A percentile compares a stretch with the other conserved stretches of the same genome.
Conservation (phyloP, 1,140 invertebrate genomes). For the Drepana arcuata region DNA sequence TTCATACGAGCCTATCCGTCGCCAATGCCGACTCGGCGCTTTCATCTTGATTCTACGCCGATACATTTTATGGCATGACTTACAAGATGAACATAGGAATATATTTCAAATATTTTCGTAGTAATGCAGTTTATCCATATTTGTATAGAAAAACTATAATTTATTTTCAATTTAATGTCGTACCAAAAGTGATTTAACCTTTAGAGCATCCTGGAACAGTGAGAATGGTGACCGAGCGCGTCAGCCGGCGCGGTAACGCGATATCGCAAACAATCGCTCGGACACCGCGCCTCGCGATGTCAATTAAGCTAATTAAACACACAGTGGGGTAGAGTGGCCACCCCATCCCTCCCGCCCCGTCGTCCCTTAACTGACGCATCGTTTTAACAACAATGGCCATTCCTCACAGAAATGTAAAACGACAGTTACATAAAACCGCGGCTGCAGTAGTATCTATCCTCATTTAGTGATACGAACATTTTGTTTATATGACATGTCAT, state of each 20-base stretch:
- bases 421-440: constrained; percentile 10
- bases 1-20: constrained; percentile 17
- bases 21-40: constrained; percentile 10
- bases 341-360: constrained; percentile 21
- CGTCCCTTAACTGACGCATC: constrained; percentile 48
- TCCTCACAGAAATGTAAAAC: constrained; percentile 29
- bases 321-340: constrained; percentile 45
- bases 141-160: too few species aligned
- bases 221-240: constrained; percentile 4
- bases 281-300: constrained; percentile 66
- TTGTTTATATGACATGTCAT: too few species aligned
- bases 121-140: too few species aligned
- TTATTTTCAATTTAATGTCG: constrained; percentile 1
- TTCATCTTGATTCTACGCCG: too few species aligned
- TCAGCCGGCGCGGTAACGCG: constrained; percentile 53
- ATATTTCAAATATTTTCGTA: too few species aligned
- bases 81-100: too few species aligned
- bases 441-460: neutral
- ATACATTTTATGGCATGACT: too few species aligned
- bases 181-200: constrained; percentile 1
- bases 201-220: neutral
- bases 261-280: constrained; percentile 67
- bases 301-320: constrained; percentile 72
- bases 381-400: constrained; percentile 52
- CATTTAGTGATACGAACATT: too few species aligned